phyloP scores from a whole-genome alignment of 30 jellyfish, hydroid and myxozoan species.

The Sanderia malayensis region DNA sequence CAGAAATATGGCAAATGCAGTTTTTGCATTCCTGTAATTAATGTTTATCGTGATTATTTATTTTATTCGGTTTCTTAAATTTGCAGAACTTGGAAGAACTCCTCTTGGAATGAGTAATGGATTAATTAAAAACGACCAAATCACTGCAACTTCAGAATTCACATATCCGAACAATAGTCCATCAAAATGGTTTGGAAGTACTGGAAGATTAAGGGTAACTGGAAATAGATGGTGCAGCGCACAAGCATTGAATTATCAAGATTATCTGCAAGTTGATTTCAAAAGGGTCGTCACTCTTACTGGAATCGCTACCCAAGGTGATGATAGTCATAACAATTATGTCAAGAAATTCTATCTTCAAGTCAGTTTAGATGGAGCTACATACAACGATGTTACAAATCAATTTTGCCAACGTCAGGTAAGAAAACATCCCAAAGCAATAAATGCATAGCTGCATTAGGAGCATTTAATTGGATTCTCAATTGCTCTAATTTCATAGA shows the following conservation, averaged over 20 bases:
- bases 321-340: conserved; percentile 22
- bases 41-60: too few relatives aligned
- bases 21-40: too few relatives aligned
- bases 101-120: conserved; percentile 64
- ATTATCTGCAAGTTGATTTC: conserved; percentile 59
- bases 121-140: conserved; percentile 25
- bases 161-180: background rate
- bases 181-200: conserved; percentile 9
- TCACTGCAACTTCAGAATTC: conserved; percentile 33
- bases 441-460: too few relatives aligned
- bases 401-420: conserved; percentile 15
- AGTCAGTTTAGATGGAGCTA: conserved; percentile 39
- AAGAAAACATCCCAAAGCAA: too few relatives aligned
- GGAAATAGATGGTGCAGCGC: conserved; percentile 53
- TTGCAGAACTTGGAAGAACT: conserved; percentile 27
- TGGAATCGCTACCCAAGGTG: conserved; percentile 73
- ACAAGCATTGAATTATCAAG: conserved; percentile 17
- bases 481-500: too few relatives aligned
- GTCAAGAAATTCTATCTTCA: conserved; percentile 17
- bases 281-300: conserved; percentile 32
- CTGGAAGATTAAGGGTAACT: conserved; percentile 32
- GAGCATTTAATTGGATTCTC: too few relatives aligned
- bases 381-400: background rate
- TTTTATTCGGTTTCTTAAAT: too few relatives aligned
- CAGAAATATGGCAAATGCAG: too few relatives aligned